Evolutionary conservation across 2,888 invertebrate genomes (phyloP), one percentile per base, ranked within the genome.

Genomic region (Allolobophora icterica): DNA sequence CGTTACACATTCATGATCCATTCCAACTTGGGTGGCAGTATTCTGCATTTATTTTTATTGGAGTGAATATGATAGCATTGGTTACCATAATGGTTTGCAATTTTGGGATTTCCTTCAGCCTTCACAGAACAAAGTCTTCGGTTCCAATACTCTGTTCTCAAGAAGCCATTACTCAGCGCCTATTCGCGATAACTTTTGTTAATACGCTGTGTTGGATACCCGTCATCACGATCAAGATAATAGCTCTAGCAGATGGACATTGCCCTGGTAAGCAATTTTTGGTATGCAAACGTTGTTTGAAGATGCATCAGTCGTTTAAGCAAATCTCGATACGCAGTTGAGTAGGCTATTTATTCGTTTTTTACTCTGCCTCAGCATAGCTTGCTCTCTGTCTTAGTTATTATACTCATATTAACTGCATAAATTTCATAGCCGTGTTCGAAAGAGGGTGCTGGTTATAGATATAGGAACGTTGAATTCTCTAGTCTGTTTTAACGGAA

Each of bases 181-280:
- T 97, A 94, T 97, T 97, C 94, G 96, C 97, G 93, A 97, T 97
- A 92, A 97, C 97, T 0, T 94, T 97, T 42, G 97, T 97, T 0
- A 97, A 97, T 94, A 96, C 96, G n/a, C 94, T 96, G 91, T 97
- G 97, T 94, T 97, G 97, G 97, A 96, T 96, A 30, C 97, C 97
- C 17, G 97, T 97, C 90, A 96, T 97, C 83, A 94, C 96, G 42
- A 95, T 97, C 91, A 97, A 97, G 94, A 95, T 96, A 89, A 94
- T 96, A 92, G 97, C 97, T 5, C 96, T 97, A 92, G 94, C 95
- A 83, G 95, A 96, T 89, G 95, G 96, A 90, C 95, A 96, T 92
- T 96, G 97, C 92, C 96, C 96, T 91, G 96, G 97, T 97, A 34
- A 34, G 6, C 24, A 40, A 3, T 30, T 42, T 4, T 38, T n/a